Percentiles rank a stretch among this genome's conserved stretches.
These are phyloP conservation scores for Pentalonia nigronervosa DNA, from an alignment of 1,140 invertebrate species.

Conservation along the genomic window DNA sequence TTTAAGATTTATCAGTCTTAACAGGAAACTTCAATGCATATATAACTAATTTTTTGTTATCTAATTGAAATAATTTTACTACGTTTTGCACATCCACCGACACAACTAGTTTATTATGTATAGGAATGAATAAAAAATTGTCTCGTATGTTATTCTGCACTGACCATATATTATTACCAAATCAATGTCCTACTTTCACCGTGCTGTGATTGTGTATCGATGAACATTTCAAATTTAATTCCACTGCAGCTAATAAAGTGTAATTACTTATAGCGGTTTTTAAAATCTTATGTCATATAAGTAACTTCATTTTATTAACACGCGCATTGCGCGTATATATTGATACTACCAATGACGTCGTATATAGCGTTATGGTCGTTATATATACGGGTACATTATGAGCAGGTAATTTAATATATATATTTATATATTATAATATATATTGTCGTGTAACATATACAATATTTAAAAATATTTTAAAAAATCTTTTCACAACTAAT, in stretches of 20 bases:
- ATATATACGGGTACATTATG: neutral
- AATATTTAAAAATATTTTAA: neutral
- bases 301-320: constrained; percentile 15
- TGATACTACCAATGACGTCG: neutral
- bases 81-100: constrained; percentile 42
- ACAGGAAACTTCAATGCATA: neutral
- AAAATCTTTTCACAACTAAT: neutral
- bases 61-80: constrained; percentile 48
- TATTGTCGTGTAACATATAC: neutral
- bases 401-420: neutral
- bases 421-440: too few relatives aligned
- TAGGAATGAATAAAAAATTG: constrained; percentile 36
- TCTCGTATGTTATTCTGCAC: constrained; percentile 44
- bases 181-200: constrained; percentile 57
- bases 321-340: neutral
- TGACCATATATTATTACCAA: constrained; percentile 54
- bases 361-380: neutral
- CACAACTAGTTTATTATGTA: constrained; percentile 46
- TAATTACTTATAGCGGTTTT: constrained; percentile 38
- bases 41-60: constrained; percentile 29
- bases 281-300: constrained; percentile 30
- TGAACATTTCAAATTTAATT: constrained; percentile 43
- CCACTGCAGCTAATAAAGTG: constrained; percentile 23
- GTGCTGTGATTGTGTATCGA: constrained; percentile 35
- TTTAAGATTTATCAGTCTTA: neutral